Base-by-base conservation (phyloP, 1,140 invertebrate genomes). In the Drosophila nannoptera region DNA sequence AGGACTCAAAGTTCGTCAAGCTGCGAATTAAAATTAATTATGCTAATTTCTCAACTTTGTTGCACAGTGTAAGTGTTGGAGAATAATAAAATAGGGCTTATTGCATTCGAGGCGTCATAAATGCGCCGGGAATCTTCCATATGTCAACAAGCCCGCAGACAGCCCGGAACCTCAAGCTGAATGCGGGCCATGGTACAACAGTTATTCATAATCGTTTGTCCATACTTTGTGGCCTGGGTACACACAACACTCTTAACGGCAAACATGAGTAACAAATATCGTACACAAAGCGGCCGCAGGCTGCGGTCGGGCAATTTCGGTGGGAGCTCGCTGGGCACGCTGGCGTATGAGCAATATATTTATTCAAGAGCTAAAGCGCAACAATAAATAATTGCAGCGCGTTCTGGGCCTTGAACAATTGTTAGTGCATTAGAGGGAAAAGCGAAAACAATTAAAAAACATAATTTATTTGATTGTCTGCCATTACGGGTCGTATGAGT, bases 161-260 rank as follows among this genome's bases (percentile, higher is more conserved):
- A 46, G 16, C 7, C 1, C 42, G 11, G n/a, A 16, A 7, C 40
- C 40, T 9, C 16, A n/a, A 11, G 42, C 4, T 11, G 36, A 8
- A 9, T 33, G 12, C 31, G 55, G 32, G 11, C 50, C 31, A 53
- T 29, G 29, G 43, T 36, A 50, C 54, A 52, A 71, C 65, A 83
- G 78, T 61, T 78, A 84, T 84, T 83, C 80, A 83, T 78, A 84
- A 78, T 83, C 75, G 80, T 83, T 78, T 84, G 78, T 76, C 72
- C 68, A 69, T 69, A 62, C 22, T 66, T 45, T 63, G 65, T 68
- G 40, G 42, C 52, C 60, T 63, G 38, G 68, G 77, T 43, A 60
- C 59, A 42, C 60, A 64, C 59, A 64, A 40, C 54, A 62, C 32
- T 36, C 46, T 31, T 54, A 32, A 50, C 11, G 12, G 22, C 40